Conservation (phyloP, 2,113 vertebrate species). For the Gila orcuttii region DNA sequence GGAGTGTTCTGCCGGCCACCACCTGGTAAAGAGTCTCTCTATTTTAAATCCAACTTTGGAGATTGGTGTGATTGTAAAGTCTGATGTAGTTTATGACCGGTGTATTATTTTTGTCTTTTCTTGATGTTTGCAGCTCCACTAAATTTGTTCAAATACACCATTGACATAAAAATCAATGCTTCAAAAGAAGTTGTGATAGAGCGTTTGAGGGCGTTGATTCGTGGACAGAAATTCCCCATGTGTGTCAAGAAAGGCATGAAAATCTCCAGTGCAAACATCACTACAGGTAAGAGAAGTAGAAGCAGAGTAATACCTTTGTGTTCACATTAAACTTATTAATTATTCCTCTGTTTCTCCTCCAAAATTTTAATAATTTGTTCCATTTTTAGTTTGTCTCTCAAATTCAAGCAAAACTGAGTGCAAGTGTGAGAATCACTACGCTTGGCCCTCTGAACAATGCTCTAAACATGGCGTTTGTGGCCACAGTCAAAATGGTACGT, state of each 20-base stretch:
- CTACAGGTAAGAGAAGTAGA: not conserved
- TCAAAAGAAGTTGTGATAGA: not conserved
- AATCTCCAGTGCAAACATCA: not conserved
- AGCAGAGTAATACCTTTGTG: accelerated
- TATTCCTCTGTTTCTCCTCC: not conserved
- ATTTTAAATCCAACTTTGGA: too few relatives aligned
- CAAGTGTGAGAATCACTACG: not conserved
- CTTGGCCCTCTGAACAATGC: not conserved
- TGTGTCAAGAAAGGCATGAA: not conserved
- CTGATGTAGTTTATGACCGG: too few relatives aligned
- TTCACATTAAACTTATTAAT: too few relatives aligned
- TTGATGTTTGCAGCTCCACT: not conserved
- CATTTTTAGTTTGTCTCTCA: not conserved
- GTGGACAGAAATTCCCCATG: not conserved
- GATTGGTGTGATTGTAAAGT: too few relatives aligned
- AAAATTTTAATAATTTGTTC: not conserved
- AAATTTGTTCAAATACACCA: not conserved
- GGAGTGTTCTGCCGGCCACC: not conserved
- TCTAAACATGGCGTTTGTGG: not conserved
- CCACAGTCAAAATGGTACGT: not conserved
- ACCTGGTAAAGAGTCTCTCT: not conserved
- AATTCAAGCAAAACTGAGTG: not conserved
- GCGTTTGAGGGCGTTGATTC: not conserved
- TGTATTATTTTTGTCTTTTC: too few relatives aligned
- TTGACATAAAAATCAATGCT: slow-evolving; percentile 13